phyloP scores from a whole-genome alignment of 2,113 vertebrate genomes.

The Terrapene triunguis region DNA sequence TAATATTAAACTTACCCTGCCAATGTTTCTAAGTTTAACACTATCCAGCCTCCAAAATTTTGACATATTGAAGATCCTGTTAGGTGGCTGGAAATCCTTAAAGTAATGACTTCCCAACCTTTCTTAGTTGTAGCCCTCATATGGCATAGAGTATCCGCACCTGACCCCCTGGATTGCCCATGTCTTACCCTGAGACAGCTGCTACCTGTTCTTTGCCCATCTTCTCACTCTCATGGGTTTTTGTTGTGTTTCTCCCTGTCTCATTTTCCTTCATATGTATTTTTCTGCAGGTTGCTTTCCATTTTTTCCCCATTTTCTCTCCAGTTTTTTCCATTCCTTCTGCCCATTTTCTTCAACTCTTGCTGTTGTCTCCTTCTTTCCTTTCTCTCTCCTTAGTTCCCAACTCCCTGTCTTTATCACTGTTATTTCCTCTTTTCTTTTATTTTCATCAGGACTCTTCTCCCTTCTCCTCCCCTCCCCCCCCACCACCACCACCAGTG shows the following conservation, averaged over 20 bases:
- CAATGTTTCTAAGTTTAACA: neutral
- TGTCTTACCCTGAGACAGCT: neutral
- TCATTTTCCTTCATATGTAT: neutral
- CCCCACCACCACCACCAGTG: too few relatives aligned
- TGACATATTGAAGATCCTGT: neutral
- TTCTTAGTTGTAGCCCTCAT: neutral
- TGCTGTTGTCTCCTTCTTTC: neutral
- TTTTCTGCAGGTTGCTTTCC: neutral
- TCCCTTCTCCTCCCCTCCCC: too few relatives aligned
- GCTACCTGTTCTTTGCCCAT: neutral
- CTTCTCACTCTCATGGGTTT: neutral
- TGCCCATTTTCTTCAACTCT: neutral
- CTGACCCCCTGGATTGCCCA: neutral
- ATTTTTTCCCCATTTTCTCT: neutral
- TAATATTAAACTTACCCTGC: neutral
- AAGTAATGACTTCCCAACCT: neutral
- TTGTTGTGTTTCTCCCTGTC: neutral
- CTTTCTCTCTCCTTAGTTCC: neutral
- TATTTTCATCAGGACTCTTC: neutral
- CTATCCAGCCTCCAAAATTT: neutral
- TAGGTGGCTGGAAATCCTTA: neutral
- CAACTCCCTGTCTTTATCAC: neutral
- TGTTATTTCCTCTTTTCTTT: neutral
- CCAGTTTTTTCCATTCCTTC: neutral
- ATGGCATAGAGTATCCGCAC: neutral